Conservation (phyloP, 2,113 vertebrate species). For the Drymodes brunneopygia region DNA sequence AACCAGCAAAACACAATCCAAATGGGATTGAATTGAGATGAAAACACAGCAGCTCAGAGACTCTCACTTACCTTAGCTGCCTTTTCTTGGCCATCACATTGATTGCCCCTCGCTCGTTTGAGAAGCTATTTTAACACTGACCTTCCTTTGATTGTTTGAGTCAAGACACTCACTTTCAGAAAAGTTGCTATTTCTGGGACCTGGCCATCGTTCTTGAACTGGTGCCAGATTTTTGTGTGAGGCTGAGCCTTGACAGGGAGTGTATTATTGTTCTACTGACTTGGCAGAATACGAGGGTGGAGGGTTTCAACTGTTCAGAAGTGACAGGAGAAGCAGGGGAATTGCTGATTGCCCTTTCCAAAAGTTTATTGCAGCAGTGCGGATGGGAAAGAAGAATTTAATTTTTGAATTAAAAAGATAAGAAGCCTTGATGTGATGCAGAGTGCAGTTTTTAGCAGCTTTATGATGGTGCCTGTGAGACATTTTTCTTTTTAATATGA, state of each 20-base stretch:
- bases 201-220: slow-evolving; percentile 14
- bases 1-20: neutral
- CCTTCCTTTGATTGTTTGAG: slow-evolving; percentile 65
- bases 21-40: neutral
- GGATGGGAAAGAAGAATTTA: neutral
- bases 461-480: neutral
- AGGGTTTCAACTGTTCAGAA: neutral
- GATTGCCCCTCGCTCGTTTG: neutral
- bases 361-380: neutral
- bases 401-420: neutral
- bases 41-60: neutral
- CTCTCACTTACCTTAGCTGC: slow-evolving; percentile 21
- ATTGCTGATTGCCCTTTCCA: neutral
- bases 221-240: slow-evolving; percentile 26
- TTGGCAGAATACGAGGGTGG: slow-evolving; percentile 25
- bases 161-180: slow-evolving; percentile 57
- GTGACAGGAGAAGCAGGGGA: neutral
- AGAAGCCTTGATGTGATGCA: neutral
- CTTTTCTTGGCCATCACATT: neutral
- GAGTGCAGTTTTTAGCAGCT: neutral
- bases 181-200: slow-evolving; percentile 51
- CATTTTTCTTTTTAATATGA: neutral
- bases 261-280: slow-evolving; percentile 45
- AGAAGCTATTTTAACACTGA: slow-evolving; percentile 41
- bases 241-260: slow-evolving; percentile 27